Conservation (phyloP, 2,888 invertebrate genomes). For the Chymomyza procnemis region DNA sequence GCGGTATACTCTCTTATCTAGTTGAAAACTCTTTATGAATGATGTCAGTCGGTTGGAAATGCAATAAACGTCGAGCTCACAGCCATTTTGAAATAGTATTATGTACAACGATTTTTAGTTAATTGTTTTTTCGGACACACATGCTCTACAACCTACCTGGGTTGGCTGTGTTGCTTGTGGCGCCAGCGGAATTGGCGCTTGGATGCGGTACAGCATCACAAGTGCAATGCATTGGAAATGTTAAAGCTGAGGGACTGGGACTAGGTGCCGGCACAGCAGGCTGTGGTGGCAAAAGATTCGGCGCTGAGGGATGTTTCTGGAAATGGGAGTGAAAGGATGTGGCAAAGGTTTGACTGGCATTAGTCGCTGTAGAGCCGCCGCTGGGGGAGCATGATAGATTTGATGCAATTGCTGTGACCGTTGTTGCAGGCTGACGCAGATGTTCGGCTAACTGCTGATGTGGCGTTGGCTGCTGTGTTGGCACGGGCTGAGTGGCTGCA, state of each 20-base stretch:
- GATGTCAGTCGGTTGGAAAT: conserved; percentile 14
- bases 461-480: conserved; percentile 25
- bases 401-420: conserved; percentile 26
- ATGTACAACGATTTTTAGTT: not conserved
- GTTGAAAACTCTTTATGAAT: not conserved
- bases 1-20: not conserved
- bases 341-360: conserved; percentile 38
- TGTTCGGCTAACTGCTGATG: conserved; percentile 4
- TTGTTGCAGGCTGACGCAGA: conserved; percentile 10
- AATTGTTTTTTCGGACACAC: conserved; percentile 43
- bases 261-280: conserved; percentile 62
- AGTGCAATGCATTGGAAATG: conserved; percentile 72
- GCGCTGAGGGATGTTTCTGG: conserved; percentile 76
- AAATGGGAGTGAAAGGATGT: conserved; percentile 74
- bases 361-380: conserved; percentile 13
- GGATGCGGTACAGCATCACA: conserved; percentile 75
- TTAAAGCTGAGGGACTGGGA: conserved; percentile 73
- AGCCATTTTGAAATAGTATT: not conserved
- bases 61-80: conserved; percentile 14
- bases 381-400: conserved; percentile 34
- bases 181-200: conserved; percentile 35
- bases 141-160: conserved; percentile 79
- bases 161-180: conserved; percentile 52
- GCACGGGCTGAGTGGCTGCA: conserved; percentile 27
- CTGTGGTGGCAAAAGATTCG: conserved; percentile 70